Evolutionary conservation across 2,888 invertebrate species (phyloP).

Genomic region (Apamea monoglypha): DNA sequence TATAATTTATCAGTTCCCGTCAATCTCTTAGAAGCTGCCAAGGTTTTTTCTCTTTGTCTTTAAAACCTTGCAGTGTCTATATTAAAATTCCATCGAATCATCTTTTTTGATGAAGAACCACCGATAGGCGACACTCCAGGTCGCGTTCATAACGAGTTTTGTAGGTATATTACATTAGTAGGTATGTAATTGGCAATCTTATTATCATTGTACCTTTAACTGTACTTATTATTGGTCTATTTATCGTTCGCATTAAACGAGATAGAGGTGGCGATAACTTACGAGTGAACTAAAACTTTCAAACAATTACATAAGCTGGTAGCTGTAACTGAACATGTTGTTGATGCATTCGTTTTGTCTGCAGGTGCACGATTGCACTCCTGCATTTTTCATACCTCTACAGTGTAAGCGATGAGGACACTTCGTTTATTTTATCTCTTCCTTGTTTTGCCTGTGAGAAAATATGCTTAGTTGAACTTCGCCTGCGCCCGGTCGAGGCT

Average conservation of each 20-base stretch:
- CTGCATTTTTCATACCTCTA: not conserved
- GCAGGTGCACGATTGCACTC: not conserved
- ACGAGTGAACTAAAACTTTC: not conserved
- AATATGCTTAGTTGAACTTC: not conserved
- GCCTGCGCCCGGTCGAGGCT: not conserved
- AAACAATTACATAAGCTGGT: not conserved
- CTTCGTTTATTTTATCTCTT: not conserved
- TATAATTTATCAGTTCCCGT: slow-evolving; percentile 41
- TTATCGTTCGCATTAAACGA: not conserved
- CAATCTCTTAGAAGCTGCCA: slow-evolving; percentile 22
- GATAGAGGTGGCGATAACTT: not conserved
- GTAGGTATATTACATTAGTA: not conserved
- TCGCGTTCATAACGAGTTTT: not conserved
- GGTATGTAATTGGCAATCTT: not conserved
- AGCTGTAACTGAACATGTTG: not conserved
- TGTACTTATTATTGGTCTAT: not conserved
- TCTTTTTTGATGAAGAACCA: slow-evolving; percentile 35
- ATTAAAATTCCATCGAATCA: slow-evolving; percentile 40
- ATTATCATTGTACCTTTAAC: not conserved
- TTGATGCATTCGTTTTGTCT: not conserved
- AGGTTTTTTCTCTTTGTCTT: slow-evolving; percentile 16
- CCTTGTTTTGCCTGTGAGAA: not conserved
- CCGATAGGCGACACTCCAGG: not conserved
- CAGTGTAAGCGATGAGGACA: not conserved
- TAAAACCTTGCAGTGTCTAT: slow-evolving; percentile 18